Base-by-base conservation (phyloP, 1,140 invertebrate genomes). In the Zaprionus gabonicus region DNA sequence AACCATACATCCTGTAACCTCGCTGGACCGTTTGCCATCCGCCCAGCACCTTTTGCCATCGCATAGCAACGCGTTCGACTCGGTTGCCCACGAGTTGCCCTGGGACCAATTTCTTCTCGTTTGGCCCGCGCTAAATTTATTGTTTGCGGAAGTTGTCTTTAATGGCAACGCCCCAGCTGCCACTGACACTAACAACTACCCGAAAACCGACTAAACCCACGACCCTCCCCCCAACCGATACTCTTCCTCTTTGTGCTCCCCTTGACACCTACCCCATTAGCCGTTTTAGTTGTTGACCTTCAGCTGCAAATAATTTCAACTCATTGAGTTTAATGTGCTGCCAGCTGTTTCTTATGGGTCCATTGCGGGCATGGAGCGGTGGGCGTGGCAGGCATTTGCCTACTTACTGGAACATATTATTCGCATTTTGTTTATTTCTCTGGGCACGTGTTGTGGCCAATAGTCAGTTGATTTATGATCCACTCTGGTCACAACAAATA, bases 71-170 rank as follows among this genome's bases (percentile, higher is more conserved):
- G 69, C 66, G 63, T 74, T 80, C 59, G 12, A 41, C 69, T 74
- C 68, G 53, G 71, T 41, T 60, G 55, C 51, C 60, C 38, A 55
- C 27, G 17, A 59, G 51, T 41, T 70, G 44, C 56, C 74, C 71
- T 31, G 72, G 72, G 72, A 75, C 65, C 64, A 58, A 74, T 78
- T 75, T 70, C 78, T 76, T 76, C 73, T 76, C 46, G 56, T 83
- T 84, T 76, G 81, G 75, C 31, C 31, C 68, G 62, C 58, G 74
- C 69, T 66, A 60, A 75, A 88, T 88, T 88, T 88, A 88, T 88
- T 84, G 85, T 84, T 88, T 81, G 75, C 84, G 84, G 84, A 88
- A 88, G 81, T 84, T 90, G 84, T 90, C 81, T 88, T 88, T 88
- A 88, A 88, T 88, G 85, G 84, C 78, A 62, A 46, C 55, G 75